Conservation (phyloP, 1,140 invertebrate species). For the Heliconius congener region DNA sequence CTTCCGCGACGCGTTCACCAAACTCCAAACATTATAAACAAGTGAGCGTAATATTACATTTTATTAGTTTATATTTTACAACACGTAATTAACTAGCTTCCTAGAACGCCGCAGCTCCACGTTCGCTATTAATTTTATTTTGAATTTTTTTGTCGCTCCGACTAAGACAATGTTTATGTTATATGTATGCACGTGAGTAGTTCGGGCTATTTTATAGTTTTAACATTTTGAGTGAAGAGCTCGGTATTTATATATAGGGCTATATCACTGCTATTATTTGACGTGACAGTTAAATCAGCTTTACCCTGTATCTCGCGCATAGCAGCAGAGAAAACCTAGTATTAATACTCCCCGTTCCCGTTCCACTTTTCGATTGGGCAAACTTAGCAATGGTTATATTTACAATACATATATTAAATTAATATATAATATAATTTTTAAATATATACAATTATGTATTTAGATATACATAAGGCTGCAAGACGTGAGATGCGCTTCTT, state of each 20-base stretch:
- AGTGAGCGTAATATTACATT: slow-evolving; percentile 49
- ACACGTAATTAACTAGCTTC: slow-evolving; percentile 62
- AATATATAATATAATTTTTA: too few species aligned
- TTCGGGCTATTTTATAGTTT: slow-evolving; percentile 3
- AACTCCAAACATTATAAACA: slow-evolving; percentile 33
- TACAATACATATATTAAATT: too few species aligned
- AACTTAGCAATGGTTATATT: too few species aligned
- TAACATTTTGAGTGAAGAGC: not conserved
- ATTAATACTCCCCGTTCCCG: too few species aligned
- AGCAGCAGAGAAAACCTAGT: too few species aligned
- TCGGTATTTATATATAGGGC: not conserved
- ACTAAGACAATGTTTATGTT: slow-evolving; percentile 61
- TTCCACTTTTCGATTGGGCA: too few species aligned
- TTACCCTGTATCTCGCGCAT: too few species aligned
- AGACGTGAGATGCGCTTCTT: too few species aligned
- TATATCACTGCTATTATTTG: not conserved
- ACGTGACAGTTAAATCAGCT: not conserved
- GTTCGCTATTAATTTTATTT: slow-evolving; percentile 56
- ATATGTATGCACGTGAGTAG: slow-evolving; percentile 23
- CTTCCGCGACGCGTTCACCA: slow-evolving; percentile 30
- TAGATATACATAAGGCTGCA: too few species aligned
- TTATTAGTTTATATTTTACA: slow-evolving; percentile 61
- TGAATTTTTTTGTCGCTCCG: slow-evolving; percentile 61
- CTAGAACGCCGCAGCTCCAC: slow-evolving; percentile 56
- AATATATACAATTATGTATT: too few species aligned